Evolutionary conservation across 2,113 vertebrate genomes (phyloP).

Genomic region (Fregetta grallaria): DNA sequence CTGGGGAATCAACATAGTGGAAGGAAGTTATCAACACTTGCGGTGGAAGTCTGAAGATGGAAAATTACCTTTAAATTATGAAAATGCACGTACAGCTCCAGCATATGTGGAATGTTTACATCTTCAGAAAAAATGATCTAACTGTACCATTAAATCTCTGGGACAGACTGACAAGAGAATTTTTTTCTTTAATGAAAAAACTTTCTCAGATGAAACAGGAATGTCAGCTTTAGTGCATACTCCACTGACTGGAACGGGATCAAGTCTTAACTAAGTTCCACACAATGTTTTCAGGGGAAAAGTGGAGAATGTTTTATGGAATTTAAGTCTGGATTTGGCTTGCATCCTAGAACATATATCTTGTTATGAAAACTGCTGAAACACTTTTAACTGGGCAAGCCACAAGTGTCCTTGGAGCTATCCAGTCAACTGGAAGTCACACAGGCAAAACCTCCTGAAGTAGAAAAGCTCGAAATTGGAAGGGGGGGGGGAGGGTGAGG

Average conservation of each 20-base stretch:
- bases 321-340: slow-evolving; percentile 52
- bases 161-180: background rate
- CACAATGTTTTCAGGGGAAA: slow-evolving; percentile 55
- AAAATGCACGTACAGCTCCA: background rate
- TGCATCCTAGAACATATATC: slow-evolving; percentile 55
- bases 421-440: slow-evolving; percentile 17
- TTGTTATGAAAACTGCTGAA: slow-evolving; percentile 51
- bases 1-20: background rate
- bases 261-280: slow-evolving; percentile 51
- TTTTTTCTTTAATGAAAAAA: background rate
- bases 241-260: slow-evolving; percentile 10
- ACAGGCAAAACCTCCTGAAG: slow-evolving; percentile 1
- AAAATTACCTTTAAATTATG: background rate
- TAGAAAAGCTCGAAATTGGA: background rate
- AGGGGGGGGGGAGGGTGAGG: background rate
- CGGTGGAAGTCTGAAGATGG: background rate
- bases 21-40: background rate
- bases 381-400: slow-evolving; percentile 48
- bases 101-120: background rate
- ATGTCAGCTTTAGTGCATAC: slow-evolving; percentile 13
- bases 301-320: slow-evolving; percentile 51
- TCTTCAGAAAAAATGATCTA: background rate
- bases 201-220: slow-evolving; percentile 21
- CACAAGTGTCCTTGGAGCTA: slow-evolving; percentile 49
- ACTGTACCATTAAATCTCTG: background rate